Base-by-base conservation (phyloP, 2,797 vertebrate species). In the Syngnathus rostellatus region DNA sequence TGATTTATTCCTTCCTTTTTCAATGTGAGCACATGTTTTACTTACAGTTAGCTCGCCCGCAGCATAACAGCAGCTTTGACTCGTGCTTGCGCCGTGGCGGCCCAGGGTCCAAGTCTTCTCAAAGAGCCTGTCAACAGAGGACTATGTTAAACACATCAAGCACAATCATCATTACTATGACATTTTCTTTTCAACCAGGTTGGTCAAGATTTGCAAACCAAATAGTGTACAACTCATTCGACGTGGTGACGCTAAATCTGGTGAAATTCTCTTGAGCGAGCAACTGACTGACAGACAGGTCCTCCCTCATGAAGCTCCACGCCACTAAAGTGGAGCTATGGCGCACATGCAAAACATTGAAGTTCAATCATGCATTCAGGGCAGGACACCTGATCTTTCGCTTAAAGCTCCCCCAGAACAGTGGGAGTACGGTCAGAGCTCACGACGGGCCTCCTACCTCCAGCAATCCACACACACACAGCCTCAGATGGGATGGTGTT, bases 291-390 rank as follows among this genome's bases (percentile, higher is more conserved):
- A 59, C 58, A 53, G 65, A 59, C 58, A 53, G 64, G 62, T 62
- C 57, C n/a, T 25, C 11, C 57, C n/a, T 25, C 11, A 12, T 23
- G 53, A 23, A 23, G 23, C 23, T 23, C 50, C 65, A 6, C 10
- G 39, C 17, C 21, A 38, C 62, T 2, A 61, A 68, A 67, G 67
- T 74, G 65, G 66, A 75, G 77, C 72, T 81, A 69, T 50, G 65
- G 78, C 55, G 70, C 87, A 89, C 81, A 89, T 90, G 87, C 78
- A 80, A 87, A 81, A 85, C 81, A 87, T 89, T 88, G 85, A 87
- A 85, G 83, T 89, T 90, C 84, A 88, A 87, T 88, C 85, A 83
- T 72, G 74, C 84, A 74, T 88, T 83, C 74, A 81, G 80, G 70
- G 64, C 72, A 11, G 79, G 88, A 88, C 84, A 88, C 85, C 85